Base-by-base conservation (phyloP, 2,113 vertebrate genomes). In the Aegithalos caudatus region DNA sequence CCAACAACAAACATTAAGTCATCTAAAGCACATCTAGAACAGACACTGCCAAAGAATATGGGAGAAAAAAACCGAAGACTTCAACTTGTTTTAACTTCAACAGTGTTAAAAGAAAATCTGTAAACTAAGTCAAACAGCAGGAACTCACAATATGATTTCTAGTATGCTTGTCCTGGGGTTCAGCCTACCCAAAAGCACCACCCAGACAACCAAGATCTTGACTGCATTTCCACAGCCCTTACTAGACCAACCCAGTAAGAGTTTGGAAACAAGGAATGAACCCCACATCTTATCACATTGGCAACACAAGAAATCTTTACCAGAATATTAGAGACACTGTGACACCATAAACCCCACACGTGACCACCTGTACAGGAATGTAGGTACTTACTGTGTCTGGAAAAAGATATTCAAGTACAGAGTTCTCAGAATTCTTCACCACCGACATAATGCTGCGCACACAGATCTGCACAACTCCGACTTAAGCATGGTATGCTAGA, bases 181-280 rank as follows among this genome's bases (percentile, higher is more conserved):
- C 89, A 91, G 64, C 73, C 78, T 69, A 89, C 78, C 69, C 88
- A 91, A 83, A 95, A 90, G 51, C 73, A 92, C 33, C 33, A 84
- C 25, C 56, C 88, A 62, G 73, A 70, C 5, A 3, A 90, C 11
- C 48, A 82, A 71, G 50, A 66, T 11, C 56, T 50, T 47, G 57
- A 45, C 53, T 92, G 31, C 35, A 35, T 54, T 60, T 66, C 51
- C 12, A 50, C 9, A 85, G 81, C 51, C 53, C 38, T 50, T 18
- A 70, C 88, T n/a, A 78, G 70, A 74, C 24, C n/a, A 87, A 93
- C 31, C 73, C 66, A 62, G 47, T 35, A 62, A 25, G 60, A 78
- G 10, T 35, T 0, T 47, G 65, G 73, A 93, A 93, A 65, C 24
- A n/a, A 71, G 61, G 33, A 66, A 40, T 4, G 15, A 74, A 53